Evolutionary conservation across 2,797 vertebrate species (phyloP), one percentile per base, ranked within the genome.

Genomic region (Distichodus sexfasciatus): DNA sequence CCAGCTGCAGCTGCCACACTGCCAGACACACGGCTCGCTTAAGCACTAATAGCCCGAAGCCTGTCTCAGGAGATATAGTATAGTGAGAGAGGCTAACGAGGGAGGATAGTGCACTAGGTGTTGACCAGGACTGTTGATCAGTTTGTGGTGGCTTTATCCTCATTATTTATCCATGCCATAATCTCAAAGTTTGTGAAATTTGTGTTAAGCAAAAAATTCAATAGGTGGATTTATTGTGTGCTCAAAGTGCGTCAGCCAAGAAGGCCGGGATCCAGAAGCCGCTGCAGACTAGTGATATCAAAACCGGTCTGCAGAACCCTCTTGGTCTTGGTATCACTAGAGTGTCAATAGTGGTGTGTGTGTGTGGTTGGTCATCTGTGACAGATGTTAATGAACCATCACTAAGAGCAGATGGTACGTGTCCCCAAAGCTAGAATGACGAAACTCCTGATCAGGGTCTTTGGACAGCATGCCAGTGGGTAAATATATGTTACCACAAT

Each of bases 341-440:
- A 17, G 15, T 74, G 59, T 59, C 57, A 54, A 35, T 54, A 33
- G 28, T 29, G 7, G 35, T 63, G 51, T 63, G 43, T 76, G 47
- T 78, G 76, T 77, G 69, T 69, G 70, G 73, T 77, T 50, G 74
- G 26, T 75, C 79, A 83, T 85, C 79, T 84, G 84, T 71, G 47
- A 82, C 88, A 90, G 86, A 88, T 88, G 85, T 89, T 85, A 83
- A 85, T 74, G 77, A 81, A 71, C 43, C 58, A 64, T 74, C 59
- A 50, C 51, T 63, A 24, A 78, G 15, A 74, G 29, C 79, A 80
- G 80, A 83, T 81, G 78, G 64, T 46, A 26, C 35, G 6, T 62
- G 54, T 67, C 66, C 31, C 6, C 8, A 50, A 26, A 53, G 35
- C 38, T 72, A 53, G 63, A 65, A 55, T 15, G 6, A 51, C 44